Evolutionary conservation across 2,797 vertebrate genomes (phyloP).

Genomic region (Pantherophis vulpinus): DNA sequence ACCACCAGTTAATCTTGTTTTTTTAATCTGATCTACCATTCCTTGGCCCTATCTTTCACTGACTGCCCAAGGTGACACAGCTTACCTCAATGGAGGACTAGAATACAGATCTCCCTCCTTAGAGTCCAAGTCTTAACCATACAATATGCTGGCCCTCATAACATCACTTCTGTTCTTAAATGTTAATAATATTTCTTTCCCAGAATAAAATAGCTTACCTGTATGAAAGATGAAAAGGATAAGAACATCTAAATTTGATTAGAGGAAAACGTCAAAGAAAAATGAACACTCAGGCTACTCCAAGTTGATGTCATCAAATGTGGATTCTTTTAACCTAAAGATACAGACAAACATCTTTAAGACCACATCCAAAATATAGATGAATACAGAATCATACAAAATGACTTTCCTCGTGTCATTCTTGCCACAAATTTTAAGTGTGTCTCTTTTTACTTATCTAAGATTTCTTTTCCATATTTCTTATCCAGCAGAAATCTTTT

Average conservation of each 20-base stretch:
- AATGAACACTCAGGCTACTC: neutral
- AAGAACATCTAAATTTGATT: slow-evolving; percentile 12
- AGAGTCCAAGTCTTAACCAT: neutral
- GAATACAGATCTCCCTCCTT: neutral
- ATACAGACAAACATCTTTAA: neutral
- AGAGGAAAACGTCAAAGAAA: slow-evolving; percentile 23
- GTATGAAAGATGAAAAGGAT: slow-evolving; percentile 30
- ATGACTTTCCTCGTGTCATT: neutral
- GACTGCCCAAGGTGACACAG: neutral
- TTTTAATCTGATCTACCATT: neutral
- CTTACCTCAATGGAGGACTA: neutral
- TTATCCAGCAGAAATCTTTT: slow-evolving; percentile 22
- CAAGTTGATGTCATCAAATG: slow-evolving; percentile 13
- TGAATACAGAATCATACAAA: neutral
- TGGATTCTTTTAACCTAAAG: slow-evolving; percentile 24
- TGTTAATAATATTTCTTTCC: neutral
- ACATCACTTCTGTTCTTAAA: neutral
- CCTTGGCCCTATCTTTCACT: neutral
- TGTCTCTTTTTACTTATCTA: neutral
- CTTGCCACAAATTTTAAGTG: slow-evolving; percentile 8
- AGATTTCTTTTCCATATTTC: slow-evolving; percentile 14
- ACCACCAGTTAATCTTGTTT: neutral
- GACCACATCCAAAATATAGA: slow-evolving; percentile 10
- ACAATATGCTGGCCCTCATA: neutral
- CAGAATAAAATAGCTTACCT: slow-evolving; percentile 21